Base-by-base conservation (phyloP, 2,888 invertebrate species). In the Scaptomyza parva region DNA sequence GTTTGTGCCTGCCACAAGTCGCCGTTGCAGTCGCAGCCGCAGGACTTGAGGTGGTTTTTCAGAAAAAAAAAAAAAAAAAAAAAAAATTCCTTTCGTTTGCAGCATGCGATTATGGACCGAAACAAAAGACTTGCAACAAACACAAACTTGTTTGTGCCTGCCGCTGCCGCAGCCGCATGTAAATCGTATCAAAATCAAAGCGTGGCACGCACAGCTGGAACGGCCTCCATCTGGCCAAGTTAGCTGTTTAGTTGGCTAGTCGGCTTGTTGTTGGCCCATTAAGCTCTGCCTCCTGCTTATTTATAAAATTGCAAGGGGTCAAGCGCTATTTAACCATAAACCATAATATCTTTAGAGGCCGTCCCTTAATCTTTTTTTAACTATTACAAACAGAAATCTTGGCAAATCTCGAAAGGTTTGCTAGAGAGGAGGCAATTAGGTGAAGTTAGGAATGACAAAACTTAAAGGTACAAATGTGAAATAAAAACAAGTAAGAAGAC, bases 261-360 rank as follows among this genome's bases (percentile, higher is more conserved):
- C 28, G 30, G 18, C 9, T n/a, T 47, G 30, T 26, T 9, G 45
- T 35, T 35, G 35, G 11, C 24, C 68, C 69, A 72, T 81, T 78
- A 73, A 62, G 54, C 58, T 22, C 22, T 35, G 65, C 57, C 59
- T 69, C 54, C 62, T 62, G 70, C 63, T 87, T 74, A 82, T 80
- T 87, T 84, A 81, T 86, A 53, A 69, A 39, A 72, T 75, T 77
- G 71, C 68, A 71, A 76, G 79, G 77, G 86, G 86, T 85, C 80
- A 82, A 73, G 44, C 40, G 41, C 8, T 71, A 41, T 53, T 58
- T 57, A 76, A 37, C 76, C 69, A 82, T 79, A 70, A 84, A 73
- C 65, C 57, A 67, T 71, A 84, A 67, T 9, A 48, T 70, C 62
- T 66, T 41, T 47, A 45, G 65, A 52, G 50, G 51, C 53, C 57